phyloP scores from a whole-genome alignment of 2,888 invertebrate species.

The Aspidiotus destructor region DNA sequence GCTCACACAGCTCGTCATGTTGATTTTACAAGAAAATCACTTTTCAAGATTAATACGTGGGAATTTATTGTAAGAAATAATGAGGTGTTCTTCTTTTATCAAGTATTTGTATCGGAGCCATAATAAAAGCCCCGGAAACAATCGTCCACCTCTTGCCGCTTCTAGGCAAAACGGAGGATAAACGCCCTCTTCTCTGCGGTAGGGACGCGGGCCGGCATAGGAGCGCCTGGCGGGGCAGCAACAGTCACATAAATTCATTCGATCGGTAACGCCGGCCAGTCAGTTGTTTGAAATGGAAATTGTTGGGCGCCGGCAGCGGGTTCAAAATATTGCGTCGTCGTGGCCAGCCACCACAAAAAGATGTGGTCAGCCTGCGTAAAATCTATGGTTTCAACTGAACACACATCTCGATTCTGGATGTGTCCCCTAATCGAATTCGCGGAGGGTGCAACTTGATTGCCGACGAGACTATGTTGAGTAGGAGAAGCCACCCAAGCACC shows the following conservation, averaged over 20 bases:
- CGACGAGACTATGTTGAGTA: background rate
- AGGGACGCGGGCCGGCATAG: background rate
- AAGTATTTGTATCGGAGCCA: too few relatives aligned
- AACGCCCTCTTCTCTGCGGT: background rate
- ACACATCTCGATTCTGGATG: background rate
- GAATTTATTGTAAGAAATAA: too few relatives aligned
- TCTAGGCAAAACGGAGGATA: background rate
- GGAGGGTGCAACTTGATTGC: background rate
- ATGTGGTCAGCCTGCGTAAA: background rate
- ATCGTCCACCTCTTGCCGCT: background rate
- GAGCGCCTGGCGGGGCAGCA: background rate
- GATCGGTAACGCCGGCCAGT: background rate
- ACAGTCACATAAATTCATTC: background rate
- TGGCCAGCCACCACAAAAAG: background rate
- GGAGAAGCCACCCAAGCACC: background rate
- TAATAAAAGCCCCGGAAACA: background rate
- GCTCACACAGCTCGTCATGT: too few relatives aligned
- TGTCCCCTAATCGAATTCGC: background rate
- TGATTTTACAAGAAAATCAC: too few relatives aligned
- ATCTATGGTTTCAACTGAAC: background rate
- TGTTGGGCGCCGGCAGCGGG: background rate
- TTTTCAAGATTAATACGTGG: too few relatives aligned
- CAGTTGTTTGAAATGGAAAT: background rate
- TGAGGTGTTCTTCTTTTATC: too few relatives aligned
- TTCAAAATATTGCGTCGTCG: background rate